phyloP scores from a whole-genome alignment of 92 coral and sea anemone species.

The Heteractis magnifica region DNA sequence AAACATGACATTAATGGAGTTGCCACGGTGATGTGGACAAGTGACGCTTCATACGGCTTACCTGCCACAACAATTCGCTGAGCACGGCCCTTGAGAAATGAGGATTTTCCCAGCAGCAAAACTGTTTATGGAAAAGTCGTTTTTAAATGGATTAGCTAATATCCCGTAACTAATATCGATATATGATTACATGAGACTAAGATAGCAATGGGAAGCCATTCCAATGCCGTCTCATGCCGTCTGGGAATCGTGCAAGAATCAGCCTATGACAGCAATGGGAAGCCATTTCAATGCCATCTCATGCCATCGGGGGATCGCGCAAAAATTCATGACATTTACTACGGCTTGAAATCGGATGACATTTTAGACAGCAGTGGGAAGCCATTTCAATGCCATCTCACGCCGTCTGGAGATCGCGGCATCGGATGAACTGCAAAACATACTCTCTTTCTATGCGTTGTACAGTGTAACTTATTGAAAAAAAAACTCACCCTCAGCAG shows the following conservation, averaged over 20 bases:
- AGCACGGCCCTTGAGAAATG: conserved; percentile 91
- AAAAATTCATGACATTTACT: no score
- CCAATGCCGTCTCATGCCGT: background rate
- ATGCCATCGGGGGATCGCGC: no score
- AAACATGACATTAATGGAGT: background rate
- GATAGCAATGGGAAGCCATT: background rate
- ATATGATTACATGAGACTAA: no score
- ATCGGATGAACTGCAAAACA: no score
- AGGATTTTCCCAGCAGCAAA: conserved; percentile 99
- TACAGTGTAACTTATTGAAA: no score
- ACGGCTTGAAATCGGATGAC: no score
- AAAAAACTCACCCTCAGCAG: conserved; percentile 70
- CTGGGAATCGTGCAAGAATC: no score
- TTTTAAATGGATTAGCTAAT: background rate
- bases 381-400: no score
- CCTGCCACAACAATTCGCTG: conserved; percentile 95
- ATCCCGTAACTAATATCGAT: no score
- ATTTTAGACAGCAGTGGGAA: background rate
- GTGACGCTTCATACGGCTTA: conserved; percentile 14
- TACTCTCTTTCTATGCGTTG: no score
- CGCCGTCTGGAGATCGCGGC: no score
- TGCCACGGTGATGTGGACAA: background rate
- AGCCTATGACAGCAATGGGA: background rate
- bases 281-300: background rate
- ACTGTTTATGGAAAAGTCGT: conserved; percentile 51